Evolutionary conservation across 2,888 invertebrate genomes (phyloP).

Genomic region (Tanypteryx hageni): DNA sequence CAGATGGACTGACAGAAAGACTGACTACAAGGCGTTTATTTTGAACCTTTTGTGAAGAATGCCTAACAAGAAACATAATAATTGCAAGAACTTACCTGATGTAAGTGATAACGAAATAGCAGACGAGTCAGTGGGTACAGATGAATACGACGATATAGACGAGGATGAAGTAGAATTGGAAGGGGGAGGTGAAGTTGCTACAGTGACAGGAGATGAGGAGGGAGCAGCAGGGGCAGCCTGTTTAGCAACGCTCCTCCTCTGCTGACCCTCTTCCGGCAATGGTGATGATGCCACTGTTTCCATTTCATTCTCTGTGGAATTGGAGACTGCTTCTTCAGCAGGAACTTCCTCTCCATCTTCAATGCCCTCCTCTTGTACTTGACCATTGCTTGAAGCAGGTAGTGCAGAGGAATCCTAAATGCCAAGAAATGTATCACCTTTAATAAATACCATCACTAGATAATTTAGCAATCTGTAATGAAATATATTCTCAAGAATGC

Average conservation of each 20-base stretch:
- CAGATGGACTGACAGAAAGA: too few species aligned
- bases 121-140: conserved; percentile 17
- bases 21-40: too few species aligned
- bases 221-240: conserved; percentile 71
- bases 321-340: conserved; percentile 66
- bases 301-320: conserved; percentile 9
- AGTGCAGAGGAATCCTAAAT: conserved; percentile 55
- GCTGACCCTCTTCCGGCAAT: conserved; percentile 48
- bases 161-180: conserved; percentile 62
- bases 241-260: conserved; percentile 70
- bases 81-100: conserved; percentile 12
- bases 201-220: conserved; percentile 5
- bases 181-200: conserved; percentile 16
- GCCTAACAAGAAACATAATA: background rate
- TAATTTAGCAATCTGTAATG: too few species aligned
- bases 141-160: conserved; percentile 18
- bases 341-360: conserved; percentile 67
- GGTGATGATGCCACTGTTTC: background rate
- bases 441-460: background rate
- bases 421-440: background rate
- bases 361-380: conserved; percentile 68
- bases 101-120: background rate
- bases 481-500: too few species aligned
- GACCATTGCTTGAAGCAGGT: conserved; percentile 66
- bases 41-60: too few species aligned